phyloP scores from a whole-genome alignment of 2,888 invertebrate species.

The Acanthococcus lagerstroemiae region DNA sequence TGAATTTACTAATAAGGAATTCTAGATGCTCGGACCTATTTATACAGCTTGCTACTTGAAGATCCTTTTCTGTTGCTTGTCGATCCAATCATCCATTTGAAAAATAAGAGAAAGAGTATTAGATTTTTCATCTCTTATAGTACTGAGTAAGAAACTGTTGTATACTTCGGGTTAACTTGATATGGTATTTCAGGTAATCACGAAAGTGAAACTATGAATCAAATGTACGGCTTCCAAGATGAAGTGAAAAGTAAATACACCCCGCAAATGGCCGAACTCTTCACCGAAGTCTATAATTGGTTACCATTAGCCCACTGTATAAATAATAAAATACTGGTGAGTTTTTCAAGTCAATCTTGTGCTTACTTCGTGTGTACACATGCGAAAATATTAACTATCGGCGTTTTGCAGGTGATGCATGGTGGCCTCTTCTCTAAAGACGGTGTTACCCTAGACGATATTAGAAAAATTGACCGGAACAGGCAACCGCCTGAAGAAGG shows the following conservation, averaged over 20 bases:
- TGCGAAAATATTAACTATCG: background rate
- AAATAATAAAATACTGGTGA: conserved; percentile 62
- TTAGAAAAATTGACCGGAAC: conserved; percentile 78
- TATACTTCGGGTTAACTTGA: background rate
- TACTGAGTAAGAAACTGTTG: too few species aligned
- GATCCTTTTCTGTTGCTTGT: too few species aligned
- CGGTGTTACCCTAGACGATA: conserved; percentile 85
- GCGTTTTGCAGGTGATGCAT: conserved; percentile 61
- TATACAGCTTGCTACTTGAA: too few species aligned
- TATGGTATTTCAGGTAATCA: conserved; percentile 70
- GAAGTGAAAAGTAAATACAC: conserved; percentile 96
- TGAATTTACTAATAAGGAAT: too few species aligned
- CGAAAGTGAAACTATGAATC: conserved; percentile 96
- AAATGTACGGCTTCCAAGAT: conserved; percentile 99
- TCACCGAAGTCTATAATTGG: conserved; percentile 98
- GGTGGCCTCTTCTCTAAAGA: conserved; percentile 94
- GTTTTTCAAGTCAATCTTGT: too few species aligned
- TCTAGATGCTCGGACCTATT: too few species aligned
- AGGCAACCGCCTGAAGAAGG: conserved; percentile 96
- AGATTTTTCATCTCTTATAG: too few species aligned
- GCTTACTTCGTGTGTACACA: background rate
- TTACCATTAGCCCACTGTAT: conserved; percentile 92
- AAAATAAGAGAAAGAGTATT: too few species aligned
- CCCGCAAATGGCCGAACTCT: conserved; percentile 88
- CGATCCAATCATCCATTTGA: too few species aligned